Percentiles rank a stretch among this genome's conserved stretches.
Evolutionary conservation across 2,797 vertebrate genomes (phyloP).

Genomic region (Urosaurus nigricauda): DNA sequence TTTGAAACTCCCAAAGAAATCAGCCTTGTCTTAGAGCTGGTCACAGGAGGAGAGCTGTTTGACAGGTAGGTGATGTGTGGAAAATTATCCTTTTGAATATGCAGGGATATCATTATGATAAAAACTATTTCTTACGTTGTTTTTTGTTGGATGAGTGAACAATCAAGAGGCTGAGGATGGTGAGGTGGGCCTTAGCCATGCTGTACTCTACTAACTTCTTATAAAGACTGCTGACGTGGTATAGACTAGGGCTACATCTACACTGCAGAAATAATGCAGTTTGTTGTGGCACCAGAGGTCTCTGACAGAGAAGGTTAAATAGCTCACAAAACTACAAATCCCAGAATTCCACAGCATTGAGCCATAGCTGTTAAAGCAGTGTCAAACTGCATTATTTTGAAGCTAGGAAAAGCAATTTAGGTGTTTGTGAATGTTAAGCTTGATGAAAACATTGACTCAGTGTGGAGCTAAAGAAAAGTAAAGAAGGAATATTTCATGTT

Average conservation of each 20-base stretch:
- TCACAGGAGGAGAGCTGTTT: constrained; percentile 90
- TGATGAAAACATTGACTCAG: neutral
- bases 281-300: too few species aligned
- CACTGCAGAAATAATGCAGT: too few species aligned
- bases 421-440: neutral
- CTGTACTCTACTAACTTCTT: neutral
- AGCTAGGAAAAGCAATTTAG: neutral
- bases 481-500: neutral
- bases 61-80: constrained; percentile 82
- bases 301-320: too few species aligned
- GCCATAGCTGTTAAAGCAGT: too few species aligned
- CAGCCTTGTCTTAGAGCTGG: constrained; percentile 88
- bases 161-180: neutral
- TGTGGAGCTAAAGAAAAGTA: neutral
- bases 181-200: neutral
- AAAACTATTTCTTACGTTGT: neutral
- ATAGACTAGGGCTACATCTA: neutral
- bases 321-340: too few species aligned
- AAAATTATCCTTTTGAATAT: neutral
- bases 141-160: neutral
- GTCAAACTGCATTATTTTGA: too few species aligned
- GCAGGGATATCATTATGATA: neutral
- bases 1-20: constrained; percentile 90
- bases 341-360: too few species aligned
- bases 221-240: neutral